These are phyloP conservation scores for Piaya cayana DNA, from an alignment of 2,113 vertebrate genomes.

Conservation along the genomic window DNA sequence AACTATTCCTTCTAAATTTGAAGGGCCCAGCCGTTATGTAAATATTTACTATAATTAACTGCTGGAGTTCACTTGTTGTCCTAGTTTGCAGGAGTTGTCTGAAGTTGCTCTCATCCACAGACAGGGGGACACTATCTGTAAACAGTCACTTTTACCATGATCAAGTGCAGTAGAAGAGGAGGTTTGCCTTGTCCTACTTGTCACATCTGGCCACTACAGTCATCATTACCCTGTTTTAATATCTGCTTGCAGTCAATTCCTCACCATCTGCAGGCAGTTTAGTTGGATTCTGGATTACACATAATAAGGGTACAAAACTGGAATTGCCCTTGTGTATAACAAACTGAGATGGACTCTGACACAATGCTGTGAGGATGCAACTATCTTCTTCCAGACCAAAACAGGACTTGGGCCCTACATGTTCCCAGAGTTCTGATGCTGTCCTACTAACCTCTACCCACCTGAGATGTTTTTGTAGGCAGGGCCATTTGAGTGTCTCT, in stretches of 20 bases:
- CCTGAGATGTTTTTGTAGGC: background rate
- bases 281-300: background rate
- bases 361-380: background rate
- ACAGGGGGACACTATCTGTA: background rate
- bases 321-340: background rate
- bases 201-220: background rate
- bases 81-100: constrained; percentile 65
- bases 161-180: background rate
- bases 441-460: background rate
- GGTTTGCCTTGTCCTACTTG: background rate
- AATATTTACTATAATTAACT: constrained; percentile 83
- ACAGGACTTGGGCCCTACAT: accelerated
- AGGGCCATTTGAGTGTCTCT: background rate
- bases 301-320: background rate
- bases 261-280: background rate
- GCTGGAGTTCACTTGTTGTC: constrained; percentile 70
- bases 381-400: background rate
- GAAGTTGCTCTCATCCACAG: constrained; percentile 29
- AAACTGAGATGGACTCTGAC: background rate
- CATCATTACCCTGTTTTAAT: background rate
- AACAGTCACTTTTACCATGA: background rate
- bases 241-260: background rate
- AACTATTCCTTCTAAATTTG: constrained; percentile 77
- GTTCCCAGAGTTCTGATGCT: background rate
- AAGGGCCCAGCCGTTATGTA: constrained; percentile 73